These are phyloP conservation scores for Mesitornis unicolor DNA, from an alignment of 2,113 vertebrate genomes.

Conservation along the genomic window DNA sequence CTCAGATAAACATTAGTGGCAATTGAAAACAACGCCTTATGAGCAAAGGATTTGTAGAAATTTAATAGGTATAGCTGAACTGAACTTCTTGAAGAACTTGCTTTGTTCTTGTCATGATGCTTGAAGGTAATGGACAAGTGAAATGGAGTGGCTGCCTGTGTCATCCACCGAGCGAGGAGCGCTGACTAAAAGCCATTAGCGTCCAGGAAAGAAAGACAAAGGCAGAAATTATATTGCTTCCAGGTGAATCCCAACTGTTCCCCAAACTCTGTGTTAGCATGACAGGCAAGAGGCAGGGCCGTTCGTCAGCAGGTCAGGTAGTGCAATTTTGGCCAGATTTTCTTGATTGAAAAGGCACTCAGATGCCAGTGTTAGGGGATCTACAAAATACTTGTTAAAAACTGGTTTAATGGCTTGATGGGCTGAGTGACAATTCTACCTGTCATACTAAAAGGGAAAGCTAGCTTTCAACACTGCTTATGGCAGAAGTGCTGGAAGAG, in stretches of 20 bases:
- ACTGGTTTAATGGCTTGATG: conserved; percentile 66
- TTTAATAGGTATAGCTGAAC: conserved; percentile 74
- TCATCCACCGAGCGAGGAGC: conserved; percentile 85
- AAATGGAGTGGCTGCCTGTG: conserved; percentile 81
- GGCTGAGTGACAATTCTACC: conserved; percentile 72
- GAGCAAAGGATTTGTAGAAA: conserved; percentile 69
- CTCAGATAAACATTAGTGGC: conserved; percentile 65
- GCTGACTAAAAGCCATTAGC: conserved; percentile 91
- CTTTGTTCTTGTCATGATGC: conserved; percentile 84
- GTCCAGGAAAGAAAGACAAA: conserved; percentile 86
- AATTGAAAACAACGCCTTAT: conserved; percentile 72
- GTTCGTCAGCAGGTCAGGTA: conserved; percentile 85
- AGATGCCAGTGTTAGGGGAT: conserved; percentile 68
- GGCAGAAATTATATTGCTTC: conserved; percentile 81
- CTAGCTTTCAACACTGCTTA: conserved; percentile 27
- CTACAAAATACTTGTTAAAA: conserved; percentile 69
- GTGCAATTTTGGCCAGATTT: conserved; percentile 76
- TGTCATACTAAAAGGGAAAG: conserved; percentile 66
- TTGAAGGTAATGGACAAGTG: conserved; percentile 85
- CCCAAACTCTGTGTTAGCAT: conserved; percentile 80
- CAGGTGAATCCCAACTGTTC: conserved; percentile 80
- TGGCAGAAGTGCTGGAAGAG: conserved; percentile 28
- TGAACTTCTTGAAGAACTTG: conserved; percentile 68
- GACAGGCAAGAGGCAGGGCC: conserved; percentile 80
- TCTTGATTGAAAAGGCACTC: conserved; percentile 77